Conservation (phyloP, 2,888 invertebrate genomes). For the Platycnemis pennipes region DNA sequence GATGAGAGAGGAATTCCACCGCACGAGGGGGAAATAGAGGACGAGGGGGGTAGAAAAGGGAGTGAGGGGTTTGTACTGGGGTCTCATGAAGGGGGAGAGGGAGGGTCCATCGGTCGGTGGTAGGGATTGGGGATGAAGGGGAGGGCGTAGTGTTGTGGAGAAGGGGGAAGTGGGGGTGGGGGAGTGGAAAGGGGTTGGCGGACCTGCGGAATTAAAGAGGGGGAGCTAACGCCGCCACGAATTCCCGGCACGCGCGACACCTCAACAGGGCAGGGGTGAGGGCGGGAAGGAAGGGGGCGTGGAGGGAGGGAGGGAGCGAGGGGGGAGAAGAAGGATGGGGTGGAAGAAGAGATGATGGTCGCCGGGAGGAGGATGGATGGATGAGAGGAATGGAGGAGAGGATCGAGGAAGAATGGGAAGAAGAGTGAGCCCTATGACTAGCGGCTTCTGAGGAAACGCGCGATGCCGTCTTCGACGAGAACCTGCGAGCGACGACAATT, state of each 20-base stretch:
- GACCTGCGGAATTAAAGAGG: neutral
- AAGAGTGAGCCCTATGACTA: neutral
- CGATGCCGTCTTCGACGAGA: neutral
- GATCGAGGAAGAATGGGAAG: neutral
- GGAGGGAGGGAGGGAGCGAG: neutral
- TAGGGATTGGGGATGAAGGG: neutral
- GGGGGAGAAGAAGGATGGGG: neutral
- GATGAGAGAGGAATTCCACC: neutral
- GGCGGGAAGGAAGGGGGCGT: neutral
- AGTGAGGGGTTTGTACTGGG: neutral
- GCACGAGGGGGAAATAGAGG: neutral
- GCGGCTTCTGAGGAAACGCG: neutral
- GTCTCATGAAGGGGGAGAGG: neutral
- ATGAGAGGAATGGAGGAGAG: no score
- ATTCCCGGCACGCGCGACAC: conserved; percentile 59
- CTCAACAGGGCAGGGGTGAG: conserved; percentile 37
- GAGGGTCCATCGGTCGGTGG: neutral
- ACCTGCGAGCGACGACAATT: neutral
- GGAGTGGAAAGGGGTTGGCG: neutral
- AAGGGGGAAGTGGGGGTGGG: neutral
- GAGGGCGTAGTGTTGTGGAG: neutral
- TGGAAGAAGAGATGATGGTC: neutral
- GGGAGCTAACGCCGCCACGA: conserved; percentile 3
- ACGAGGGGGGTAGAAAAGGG: neutral
- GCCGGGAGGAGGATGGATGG: neutral